These are phyloP conservation scores for Mastigias papua DNA, from an alignment of 30 jellyfish, hydroid and myxozoan genomes.

Conservation along the genomic window DNA sequence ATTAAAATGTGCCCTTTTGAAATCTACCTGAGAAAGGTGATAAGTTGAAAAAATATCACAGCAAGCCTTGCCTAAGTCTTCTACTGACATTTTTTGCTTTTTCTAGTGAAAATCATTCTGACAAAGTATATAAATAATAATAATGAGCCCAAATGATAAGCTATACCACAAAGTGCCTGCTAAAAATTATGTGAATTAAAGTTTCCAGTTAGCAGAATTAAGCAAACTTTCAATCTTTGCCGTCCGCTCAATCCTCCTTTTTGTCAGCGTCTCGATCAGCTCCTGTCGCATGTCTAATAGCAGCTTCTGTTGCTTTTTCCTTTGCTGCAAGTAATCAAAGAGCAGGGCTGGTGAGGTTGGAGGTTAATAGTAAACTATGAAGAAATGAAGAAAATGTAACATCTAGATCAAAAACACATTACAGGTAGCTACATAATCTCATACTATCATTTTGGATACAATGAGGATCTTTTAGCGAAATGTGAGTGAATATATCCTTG, in stretches of 20 bases:
- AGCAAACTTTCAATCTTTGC: conserved; percentile 36
- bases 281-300: conserved; percentile 85
- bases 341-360: neutral
- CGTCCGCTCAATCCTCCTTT: conserved; percentile 85
- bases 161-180: conserved; percentile 21
- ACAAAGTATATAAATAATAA: conserved; percentile 25
- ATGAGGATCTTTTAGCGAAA: no score
- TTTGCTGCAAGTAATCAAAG: conserved; percentile 75
- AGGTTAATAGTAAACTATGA: no score
- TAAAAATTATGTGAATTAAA: neutral
- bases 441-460: no score
- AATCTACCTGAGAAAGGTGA: neutral
- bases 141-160: neutral
- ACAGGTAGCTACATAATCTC: no score
- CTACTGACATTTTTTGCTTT: neutral
- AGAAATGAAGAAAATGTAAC: no score
- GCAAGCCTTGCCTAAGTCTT: neutral
- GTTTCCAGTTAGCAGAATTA: conserved; percentile 35
- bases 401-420: no score
- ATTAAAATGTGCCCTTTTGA: neutral
- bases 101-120: neutral
- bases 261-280: conserved; percentile 72
- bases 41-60: neutral
- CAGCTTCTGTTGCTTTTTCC: conserved; percentile 96
- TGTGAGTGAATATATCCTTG: no score